These are phyloP conservation scores for Ctenosaura bakeri DNA, from an alignment of 2,797 vertebrate species.

Conservation along the genomic window DNA sequence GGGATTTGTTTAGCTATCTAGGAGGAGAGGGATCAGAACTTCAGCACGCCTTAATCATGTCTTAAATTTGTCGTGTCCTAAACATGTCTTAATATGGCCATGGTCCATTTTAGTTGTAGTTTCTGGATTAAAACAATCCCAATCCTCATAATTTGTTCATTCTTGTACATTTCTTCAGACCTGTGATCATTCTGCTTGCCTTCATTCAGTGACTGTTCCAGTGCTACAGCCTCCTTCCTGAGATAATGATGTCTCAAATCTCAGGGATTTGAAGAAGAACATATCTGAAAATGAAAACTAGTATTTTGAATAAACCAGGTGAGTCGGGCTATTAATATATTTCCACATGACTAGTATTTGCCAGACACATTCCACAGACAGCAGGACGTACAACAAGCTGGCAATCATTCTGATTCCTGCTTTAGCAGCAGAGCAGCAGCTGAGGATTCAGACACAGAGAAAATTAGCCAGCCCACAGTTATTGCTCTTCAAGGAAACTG, in stretches of 20 bases:
- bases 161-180: too few species aligned
- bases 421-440: constrained; percentile 22
- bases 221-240: neutral
- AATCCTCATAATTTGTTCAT: too few species aligned
- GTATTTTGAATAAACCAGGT: neutral
- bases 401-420: constrained; percentile 4
- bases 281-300: neutral
- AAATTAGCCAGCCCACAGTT: constrained; percentile 37
- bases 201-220: neutral
- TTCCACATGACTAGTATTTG: constrained; percentile 9
- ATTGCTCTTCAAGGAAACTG: constrained; percentile 25
- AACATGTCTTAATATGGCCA: too few species aligned
- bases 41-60: too few species aligned
- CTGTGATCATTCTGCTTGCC: too few species aligned
- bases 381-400: constrained; percentile 10
- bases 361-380: neutral
- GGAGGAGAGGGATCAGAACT: too few species aligned
- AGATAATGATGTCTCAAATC: neutral
- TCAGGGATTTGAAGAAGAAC: neutral
- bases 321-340: neutral
- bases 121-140: too few species aligned
- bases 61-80: too few species aligned
- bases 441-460: constrained; percentile 25
- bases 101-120: too few species aligned
- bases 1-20: too few species aligned